Evolutionary conservation across 1,140 invertebrate species (phyloP).

Genomic region (Latrodectus geometricus): DNA sequence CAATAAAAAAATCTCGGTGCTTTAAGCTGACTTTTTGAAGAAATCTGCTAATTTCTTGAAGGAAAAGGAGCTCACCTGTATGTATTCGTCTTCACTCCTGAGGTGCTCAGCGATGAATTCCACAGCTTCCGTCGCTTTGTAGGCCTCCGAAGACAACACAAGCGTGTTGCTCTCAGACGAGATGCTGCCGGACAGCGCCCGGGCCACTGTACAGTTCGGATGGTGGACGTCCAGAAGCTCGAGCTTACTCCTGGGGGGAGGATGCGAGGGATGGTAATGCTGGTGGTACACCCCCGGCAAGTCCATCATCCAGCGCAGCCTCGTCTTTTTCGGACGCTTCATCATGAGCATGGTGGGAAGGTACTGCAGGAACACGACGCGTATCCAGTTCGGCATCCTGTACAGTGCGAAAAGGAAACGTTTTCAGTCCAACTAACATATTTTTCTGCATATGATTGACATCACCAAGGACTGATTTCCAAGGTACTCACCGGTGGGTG

Average conservation of each 20-base stretch:
- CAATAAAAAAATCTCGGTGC: no score
- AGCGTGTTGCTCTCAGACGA: constrained; percentile 47
- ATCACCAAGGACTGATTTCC: background rate
- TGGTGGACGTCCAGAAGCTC: constrained; percentile 55
- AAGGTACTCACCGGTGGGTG: constrained; percentile 85
- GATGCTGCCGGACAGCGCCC: constrained; percentile 17
- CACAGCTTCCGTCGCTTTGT: constrained; percentile 90
- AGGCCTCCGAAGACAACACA: constrained; percentile 76
- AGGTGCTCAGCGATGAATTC: constrained; percentile 97
- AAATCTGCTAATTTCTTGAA: no score
- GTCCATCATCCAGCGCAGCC: constrained; percentile 54
- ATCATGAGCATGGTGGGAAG: constrained; percentile 78
- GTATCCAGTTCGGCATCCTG: constrained; percentile 86
- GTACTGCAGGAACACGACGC: constrained; percentile 87
- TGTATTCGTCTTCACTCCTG: constrained; percentile 92
- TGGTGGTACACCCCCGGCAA: constrained; percentile 60
- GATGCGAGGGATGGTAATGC: constrained; percentile 46
- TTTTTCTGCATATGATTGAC: background rate
- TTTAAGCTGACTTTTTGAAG: no score
- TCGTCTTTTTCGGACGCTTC: constrained; percentile 63
- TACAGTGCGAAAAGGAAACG: background rate
- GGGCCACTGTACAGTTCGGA: constrained; percentile 56
- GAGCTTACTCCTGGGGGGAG: background rate
- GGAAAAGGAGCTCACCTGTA: constrained; percentile 70
- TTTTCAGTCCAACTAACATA: background rate